Evolutionary conservation across 2,888 invertebrate genomes (phyloP).

Genomic region (Drosophila differens): DNA sequence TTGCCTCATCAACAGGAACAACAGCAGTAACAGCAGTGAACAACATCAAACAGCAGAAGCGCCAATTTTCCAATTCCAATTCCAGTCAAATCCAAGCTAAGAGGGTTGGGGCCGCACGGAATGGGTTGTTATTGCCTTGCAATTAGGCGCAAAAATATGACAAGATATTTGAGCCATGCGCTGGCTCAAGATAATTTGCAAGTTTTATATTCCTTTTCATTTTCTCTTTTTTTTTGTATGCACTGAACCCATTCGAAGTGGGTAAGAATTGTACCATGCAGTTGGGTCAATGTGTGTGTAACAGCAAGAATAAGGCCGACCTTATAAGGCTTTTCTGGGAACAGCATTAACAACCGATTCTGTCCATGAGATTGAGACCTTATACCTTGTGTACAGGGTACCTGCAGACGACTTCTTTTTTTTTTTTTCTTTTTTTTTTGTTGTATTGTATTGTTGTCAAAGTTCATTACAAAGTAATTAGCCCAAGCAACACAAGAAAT

Average conservation of each 20-base stretch:
- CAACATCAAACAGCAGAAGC: constrained; percentile 48
- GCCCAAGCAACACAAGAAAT: constrained; percentile 59
- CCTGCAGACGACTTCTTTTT: neutral
- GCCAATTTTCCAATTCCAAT: constrained; percentile 28
- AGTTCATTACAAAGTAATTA: constrained; percentile 84
- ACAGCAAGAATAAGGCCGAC: neutral
- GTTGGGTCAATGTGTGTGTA: neutral
- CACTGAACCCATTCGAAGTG: neutral
- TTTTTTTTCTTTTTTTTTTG: neutral
- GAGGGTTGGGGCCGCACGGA: neutral
- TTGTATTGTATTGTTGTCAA: constrained; percentile 59
- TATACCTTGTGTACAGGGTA: neutral
- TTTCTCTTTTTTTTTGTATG: neutral
- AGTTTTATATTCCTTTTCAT: constrained; percentile 10
- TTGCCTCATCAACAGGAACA: constrained; percentile 12
- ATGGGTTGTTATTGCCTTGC: constrained; percentile 16
- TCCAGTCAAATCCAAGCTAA: constrained; percentile 13
- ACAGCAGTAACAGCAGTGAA: constrained; percentile 2
- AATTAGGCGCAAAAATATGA: constrained; percentile 36
- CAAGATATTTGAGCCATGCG: constrained; percentile 44
- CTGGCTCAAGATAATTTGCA: constrained; percentile 32
- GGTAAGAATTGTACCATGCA: neutral
- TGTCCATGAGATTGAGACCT: neutral
- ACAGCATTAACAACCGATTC: neutral
- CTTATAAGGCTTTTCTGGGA: neutral